A percentile compares a stretch with the other conserved stretches of the same genome.
Conservation (phyloP, 2,113 vertebrate species). For the Notothenia rossii region DNA sequence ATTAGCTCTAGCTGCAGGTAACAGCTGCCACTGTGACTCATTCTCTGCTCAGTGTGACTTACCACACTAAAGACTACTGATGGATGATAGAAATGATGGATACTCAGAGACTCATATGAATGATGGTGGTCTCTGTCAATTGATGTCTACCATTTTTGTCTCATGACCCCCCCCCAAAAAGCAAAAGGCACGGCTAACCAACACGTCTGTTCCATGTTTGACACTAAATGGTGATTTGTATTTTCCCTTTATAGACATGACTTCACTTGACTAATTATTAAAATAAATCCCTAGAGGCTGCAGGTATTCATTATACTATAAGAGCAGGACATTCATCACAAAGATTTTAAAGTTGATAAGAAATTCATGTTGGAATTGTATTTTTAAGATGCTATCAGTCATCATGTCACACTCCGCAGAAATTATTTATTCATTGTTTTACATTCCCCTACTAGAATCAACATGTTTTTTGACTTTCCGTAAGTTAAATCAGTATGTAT, state of each 20-base stretch:
- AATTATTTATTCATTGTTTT: slow-evolving; percentile 10
- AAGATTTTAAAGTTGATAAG: slow-evolving; percentile 64
- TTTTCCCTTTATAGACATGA: slow-evolving; percentile 44
- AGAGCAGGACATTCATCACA: slow-evolving; percentile 71
- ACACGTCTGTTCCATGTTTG: slow-evolving; percentile 29
- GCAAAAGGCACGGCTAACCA: background rate
- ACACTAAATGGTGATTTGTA: slow-evolving; percentile 50
- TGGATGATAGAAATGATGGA: slow-evolving; percentile 55
- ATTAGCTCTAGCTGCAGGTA: slow-evolving; percentile 70
- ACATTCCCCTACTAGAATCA: background rate
- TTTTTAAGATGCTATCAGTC: slow-evolving; percentile 72
- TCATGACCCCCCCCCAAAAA: slow-evolving; percentile 10
- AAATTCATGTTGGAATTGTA: slow-evolving; percentile 69
- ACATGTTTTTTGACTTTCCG: slow-evolving; percentile 10
- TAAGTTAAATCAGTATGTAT: background rate
- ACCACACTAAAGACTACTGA: slow-evolving; percentile 45
- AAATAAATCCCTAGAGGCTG: slow-evolving; percentile 54
- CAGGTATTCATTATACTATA: slow-evolving; percentile 65
- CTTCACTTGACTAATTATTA: slow-evolving; percentile 70
- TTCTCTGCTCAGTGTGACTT: slow-evolving; percentile 55
- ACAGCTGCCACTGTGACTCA: slow-evolving; percentile 62
- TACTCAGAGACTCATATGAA: background rate
- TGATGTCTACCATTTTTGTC: slow-evolving; percentile 41
- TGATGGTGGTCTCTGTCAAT: slow-evolving; percentile 26
- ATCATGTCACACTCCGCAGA: slow-evolving; percentile 32